phyloP scores from a whole-genome alignment of 2,113 vertebrate species.

The Aramus guarauna region DNA sequence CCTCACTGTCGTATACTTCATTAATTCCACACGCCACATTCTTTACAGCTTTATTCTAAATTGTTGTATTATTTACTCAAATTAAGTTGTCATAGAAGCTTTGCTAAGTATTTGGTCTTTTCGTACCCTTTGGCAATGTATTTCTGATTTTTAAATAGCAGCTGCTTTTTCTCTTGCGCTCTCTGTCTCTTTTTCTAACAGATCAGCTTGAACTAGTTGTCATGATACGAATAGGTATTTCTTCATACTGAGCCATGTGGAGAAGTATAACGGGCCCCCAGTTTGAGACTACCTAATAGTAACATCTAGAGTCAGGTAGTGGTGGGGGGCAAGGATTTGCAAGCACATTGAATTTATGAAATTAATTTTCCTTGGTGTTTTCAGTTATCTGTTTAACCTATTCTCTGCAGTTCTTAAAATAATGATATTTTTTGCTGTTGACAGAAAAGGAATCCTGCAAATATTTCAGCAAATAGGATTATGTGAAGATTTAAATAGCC shows the following conservation, averaged over 20 bases:
- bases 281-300: background rate
- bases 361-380: background rate
- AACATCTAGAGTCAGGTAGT: background rate
- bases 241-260: background rate
- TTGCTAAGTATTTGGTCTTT: background rate
- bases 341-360: background rate
- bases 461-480: conserved; percentile 26
- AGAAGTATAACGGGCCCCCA: background rate
- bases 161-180: background rate
- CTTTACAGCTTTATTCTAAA: conserved; percentile 25
- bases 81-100: conserved; percentile 29
- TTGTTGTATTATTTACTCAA: conserved; percentile 29
- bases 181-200: background rate
- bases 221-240: background rate
- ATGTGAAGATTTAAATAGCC: background rate
- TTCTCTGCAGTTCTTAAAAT: background rate
- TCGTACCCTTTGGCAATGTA: background rate
- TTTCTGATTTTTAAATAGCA: conserved; percentile 21
- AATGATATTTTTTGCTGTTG: background rate
- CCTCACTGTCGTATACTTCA: background rate
- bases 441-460: background rate
- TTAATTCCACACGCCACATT: background rate
- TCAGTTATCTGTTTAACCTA: background rate
- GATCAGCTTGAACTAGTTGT: background rate
- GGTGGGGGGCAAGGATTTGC: background rate